Evolutionary conservation across 2,888 invertebrate genomes (phyloP), one percentile per base, ranked within the genome.

Genomic region (Apodemia hepburni): DNA sequence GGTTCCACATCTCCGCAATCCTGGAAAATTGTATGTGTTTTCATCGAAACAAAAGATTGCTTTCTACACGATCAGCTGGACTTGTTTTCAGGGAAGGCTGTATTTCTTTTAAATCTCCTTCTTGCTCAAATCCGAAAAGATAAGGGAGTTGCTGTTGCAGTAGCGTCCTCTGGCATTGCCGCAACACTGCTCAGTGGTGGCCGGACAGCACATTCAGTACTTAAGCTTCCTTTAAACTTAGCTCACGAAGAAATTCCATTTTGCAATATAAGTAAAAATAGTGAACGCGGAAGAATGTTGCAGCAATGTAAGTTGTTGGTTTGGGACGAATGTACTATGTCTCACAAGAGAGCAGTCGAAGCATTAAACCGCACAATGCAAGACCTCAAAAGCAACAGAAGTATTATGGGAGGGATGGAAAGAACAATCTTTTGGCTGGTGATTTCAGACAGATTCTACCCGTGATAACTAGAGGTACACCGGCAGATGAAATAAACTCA

Each of bases 361-460:
- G 69, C 68, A 22, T 45, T 67, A 9, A 38, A 68, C 61, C 63
- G 65, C 5, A 67, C 65, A 18, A 7, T 68, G 45, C 60, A 61
- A 58, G 64, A 70, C 57, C 61, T 69, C 17, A 58, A 59, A 9
- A 49, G 61, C 58, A 70, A 68, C 51, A 33, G 35, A 12, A 58
- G 29, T 22, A 9, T 68, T 0, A 69, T 71, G 68, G 69, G 69
- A 8, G 69, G 70, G 0, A 54, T 69, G 49, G 63, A n/a, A n/a
- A n/a, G n/a, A n/a, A n/a, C n/a, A n/a, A n/a, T n/a, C 58, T 70
- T 5, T 62, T 69, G 5, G 62, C 68, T 54, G 69, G 70, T 8
- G 71, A 72, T 58, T 73, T 73, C 49, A 33, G 70, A 29, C 70
- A 70, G 57, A 71, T 62, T 0, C 60, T 70, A 0, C 69, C 69